phyloP scores from a whole-genome alignment of 35 echinoderm and acorn worm species.

The Heliocidaris erythrogramma region DNA sequence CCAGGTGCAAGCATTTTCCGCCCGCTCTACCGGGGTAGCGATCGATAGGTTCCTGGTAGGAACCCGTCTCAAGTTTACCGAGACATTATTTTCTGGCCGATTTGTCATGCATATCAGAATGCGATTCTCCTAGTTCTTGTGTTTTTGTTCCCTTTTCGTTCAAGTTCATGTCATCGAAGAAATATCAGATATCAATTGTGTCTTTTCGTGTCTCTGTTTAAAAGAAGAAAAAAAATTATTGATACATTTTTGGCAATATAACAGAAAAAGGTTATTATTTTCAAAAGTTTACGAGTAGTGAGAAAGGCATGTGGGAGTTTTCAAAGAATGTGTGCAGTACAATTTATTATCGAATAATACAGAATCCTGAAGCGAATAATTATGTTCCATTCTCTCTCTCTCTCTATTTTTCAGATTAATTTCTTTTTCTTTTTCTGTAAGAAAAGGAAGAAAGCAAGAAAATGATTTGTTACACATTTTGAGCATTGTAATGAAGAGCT shows the following conservation, averaged over 20 bases:
- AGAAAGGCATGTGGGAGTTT: too few species aligned
- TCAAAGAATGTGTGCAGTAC: too few species aligned
- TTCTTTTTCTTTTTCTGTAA: too few species aligned
- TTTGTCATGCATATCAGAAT: background rate
- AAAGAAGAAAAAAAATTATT: too few species aligned
- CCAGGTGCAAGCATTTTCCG: background rate
- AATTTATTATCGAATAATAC: too few species aligned
- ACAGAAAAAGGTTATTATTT: background rate
- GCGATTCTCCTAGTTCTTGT: background rate
- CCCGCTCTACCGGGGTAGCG: background rate
- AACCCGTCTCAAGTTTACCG: background rate
- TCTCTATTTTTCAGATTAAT: too few species aligned
- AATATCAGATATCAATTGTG: background rate
- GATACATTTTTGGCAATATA: background rate
- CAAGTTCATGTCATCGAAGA: background rate
- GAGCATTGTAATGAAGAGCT: too few species aligned
- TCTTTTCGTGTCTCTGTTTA: background rate
- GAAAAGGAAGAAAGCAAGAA: too few species aligned
- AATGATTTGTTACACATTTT: too few species aligned
- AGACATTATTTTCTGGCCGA: constrained; percentile 10
- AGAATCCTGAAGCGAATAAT: too few species aligned
- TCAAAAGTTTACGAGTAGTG: too few species aligned
- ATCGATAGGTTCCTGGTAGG: background rate
- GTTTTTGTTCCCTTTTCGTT: background rate
- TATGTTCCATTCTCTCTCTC: too few species aligned